These are phyloP conservation scores for Melieria omissa DNA, from an alignment of 2,888 invertebrate genomes.

Conservation along the genomic window DNA sequence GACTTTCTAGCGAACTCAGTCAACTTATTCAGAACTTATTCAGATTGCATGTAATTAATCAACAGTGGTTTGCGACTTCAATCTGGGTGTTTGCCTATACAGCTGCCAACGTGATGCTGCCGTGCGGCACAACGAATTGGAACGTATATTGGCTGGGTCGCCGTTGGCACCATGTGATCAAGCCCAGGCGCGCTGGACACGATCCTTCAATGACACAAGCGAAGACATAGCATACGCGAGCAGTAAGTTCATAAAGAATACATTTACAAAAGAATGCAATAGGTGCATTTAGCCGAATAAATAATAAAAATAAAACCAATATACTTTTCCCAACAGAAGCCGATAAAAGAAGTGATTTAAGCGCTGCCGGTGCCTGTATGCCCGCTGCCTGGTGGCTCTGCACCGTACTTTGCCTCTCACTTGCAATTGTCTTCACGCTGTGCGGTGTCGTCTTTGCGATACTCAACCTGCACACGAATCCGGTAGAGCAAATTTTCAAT, in stretches of 20 bases:
- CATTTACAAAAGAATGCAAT: background rate
- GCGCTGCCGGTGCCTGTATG: slow-evolving; percentile 26
- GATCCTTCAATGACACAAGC: no score
- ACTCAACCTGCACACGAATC: slow-evolving; percentile 72
- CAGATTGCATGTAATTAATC: background rate
- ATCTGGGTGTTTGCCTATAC: slow-evolving; percentile 64
- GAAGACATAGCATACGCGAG: no score
- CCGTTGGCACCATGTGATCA: slow-evolving; percentile 41
- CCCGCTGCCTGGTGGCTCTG: slow-evolving; percentile 69
- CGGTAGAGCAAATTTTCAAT: slow-evolving; percentile 68
- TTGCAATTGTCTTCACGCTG: slow-evolving; percentile 69
- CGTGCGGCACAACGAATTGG: slow-evolving; percentile 53
- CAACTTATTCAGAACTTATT: background rate
- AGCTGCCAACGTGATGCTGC: slow-evolving; percentile 59
- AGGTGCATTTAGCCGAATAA: background rate
- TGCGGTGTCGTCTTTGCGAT: slow-evolving; percentile 69
- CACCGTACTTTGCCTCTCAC: slow-evolving; percentile 69
- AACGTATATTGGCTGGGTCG: slow-evolving; percentile 52
- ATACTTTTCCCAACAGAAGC: no score
- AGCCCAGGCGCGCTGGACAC: background rate
- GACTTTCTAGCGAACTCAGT: background rate
- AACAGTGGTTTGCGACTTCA: slow-evolving; percentile 63
- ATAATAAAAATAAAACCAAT: no score
- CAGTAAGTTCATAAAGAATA: no score
- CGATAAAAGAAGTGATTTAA: background rate